phyloP scores from a whole-genome alignment of 2,113 vertebrate genomes.

The Coptodon bakossiorum region DNA sequence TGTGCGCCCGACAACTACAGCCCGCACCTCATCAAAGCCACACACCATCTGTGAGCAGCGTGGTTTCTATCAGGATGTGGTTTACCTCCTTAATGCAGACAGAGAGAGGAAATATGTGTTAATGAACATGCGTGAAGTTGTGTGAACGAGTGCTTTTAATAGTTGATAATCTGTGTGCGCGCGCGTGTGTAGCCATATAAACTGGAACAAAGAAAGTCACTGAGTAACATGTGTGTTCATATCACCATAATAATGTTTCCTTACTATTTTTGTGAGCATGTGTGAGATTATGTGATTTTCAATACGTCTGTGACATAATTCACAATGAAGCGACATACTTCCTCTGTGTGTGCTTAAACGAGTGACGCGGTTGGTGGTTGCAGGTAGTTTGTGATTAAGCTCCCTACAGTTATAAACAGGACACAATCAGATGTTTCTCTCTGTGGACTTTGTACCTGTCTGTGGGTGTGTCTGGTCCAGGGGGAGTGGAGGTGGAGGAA shows the following conservation, averaged over 20 bases:
- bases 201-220: not conserved
- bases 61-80: conserved; percentile 55
- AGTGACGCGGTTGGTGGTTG: not conserved
- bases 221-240: not conserved
- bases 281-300: not conserved
- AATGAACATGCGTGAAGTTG: not conserved
- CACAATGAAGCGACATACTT: not conserved
- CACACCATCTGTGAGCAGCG: not conserved
- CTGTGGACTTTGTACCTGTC: conserved; percentile 76
- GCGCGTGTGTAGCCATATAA: not conserved
- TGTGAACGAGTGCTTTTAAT: not conserved
- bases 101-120: not conserved
- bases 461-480: conserved; percentile 65
- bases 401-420: not conserved
- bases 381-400: not conserved
- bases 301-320: not conserved
- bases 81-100: not conserved
- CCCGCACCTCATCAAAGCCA: not conserved
- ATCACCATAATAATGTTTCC: not conserved
- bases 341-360: not conserved
- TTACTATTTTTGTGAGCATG: not conserved
- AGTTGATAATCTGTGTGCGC: not conserved
- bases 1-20: not conserved
- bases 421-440: not conserved
- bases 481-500: conserved; percentile 78